Base-by-base conservation (phyloP, 2,888 invertebrate species). In the Agapostemon virescens region DNA sequence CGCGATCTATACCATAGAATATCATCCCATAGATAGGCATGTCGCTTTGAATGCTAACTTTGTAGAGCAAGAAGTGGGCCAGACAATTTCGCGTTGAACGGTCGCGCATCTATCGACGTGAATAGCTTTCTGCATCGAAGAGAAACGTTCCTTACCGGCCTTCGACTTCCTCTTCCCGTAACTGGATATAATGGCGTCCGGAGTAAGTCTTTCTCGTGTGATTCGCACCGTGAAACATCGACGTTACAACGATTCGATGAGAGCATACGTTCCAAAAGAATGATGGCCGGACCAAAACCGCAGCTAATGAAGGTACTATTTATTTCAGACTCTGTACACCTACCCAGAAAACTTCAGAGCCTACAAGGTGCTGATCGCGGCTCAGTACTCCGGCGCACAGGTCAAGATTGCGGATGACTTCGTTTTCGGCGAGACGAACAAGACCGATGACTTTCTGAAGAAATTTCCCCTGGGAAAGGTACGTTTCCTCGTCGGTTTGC, bases 401-500 rank as follows among this genome's bases (percentile, higher is more conserved):
- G 95, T 98, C 91, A 96, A 96, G 94, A 94, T 97, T 88, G 96
- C 96, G 88, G 95, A 96, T 82, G 95, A 96, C 93, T 99, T 99
- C 93, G 96, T 97, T 87, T 97, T 98, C 92, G 99, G 98, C 81
- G 97, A 98, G 93, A 98, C 98, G 84, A 98, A 99, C 93, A 97
- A 97, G 93, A 94, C 96, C 77, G 95, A 95, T 84, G 96, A 94
- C 70, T 99, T 98, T 93, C 93, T 98, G 87, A 96, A 97, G 93
- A 99, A 99, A 93, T 99, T 99, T 93, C 98, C 98, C n/a, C 94
- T 97, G 84, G 98, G 98, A 93, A 98, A 98, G 96, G 98, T 98
- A 93, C 95, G 95, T 91, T n/a, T 11, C 1, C 9, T 30, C 2
- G 3, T 23, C n/a, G 2, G 36, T 36, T n/a, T 13, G 17, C 20